phyloP scores from a whole-genome alignment of 2,797 vertebrate species.

The Hippoglossus hippoglossus region DNA sequence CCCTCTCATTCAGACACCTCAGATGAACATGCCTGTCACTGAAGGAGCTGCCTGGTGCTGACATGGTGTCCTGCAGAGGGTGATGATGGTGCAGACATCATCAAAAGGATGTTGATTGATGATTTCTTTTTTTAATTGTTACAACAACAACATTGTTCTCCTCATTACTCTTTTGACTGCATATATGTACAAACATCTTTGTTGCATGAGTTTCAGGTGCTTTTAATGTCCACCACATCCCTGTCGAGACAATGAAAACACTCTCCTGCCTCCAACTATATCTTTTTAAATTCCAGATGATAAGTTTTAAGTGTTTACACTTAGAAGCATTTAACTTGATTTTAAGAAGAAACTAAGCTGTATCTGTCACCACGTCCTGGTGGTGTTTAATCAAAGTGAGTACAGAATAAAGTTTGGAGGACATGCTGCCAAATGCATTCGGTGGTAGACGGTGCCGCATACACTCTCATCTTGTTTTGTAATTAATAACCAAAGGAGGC shows the following conservation, averaged over 20 bases:
- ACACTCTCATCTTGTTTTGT: slow-evolving; percentile 13
- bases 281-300: not conserved
- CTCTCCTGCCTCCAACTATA: not conserved
- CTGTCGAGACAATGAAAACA: not conserved
- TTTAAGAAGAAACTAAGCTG: not conserved
- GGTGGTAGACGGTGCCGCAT: not conserved
- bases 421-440: not conserved
- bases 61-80: no score
- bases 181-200: not conserved
- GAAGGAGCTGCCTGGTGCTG: no score
- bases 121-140: no score
- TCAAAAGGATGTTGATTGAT: no score
- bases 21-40: no score
- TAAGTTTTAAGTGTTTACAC: not conserved
- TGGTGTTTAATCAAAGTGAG: not conserved
- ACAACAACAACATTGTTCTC: no score
- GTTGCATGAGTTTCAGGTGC: not conserved
- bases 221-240: not conserved
- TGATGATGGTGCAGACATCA: no score
- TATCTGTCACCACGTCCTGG: not conserved
- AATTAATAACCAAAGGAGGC: slow-evolving; percentile 1
- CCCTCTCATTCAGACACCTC: no score
- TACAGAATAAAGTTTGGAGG: not conserved
- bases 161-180: no score
- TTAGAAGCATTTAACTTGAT: not conserved